Conservation (phyloP, 1,140 invertebrate species). For the Heliconius nattereri region DNA sequence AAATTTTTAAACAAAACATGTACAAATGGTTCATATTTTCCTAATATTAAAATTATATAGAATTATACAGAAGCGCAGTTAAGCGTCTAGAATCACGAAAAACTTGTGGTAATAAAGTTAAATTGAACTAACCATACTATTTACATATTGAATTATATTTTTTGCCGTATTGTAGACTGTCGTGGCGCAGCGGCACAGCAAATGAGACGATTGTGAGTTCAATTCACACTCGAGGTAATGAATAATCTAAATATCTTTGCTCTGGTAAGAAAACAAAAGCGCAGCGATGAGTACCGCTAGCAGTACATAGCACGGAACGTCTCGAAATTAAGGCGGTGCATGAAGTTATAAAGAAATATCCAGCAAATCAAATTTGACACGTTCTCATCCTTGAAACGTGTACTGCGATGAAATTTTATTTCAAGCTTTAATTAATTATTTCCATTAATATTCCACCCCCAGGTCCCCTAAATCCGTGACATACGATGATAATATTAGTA, state of each 20-base stretch:
- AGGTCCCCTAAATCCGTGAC: slow-evolving; percentile 6
- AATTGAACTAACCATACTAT: not conserved
- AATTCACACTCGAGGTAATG: not conserved
- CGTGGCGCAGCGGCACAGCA: not conserved
- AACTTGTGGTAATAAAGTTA: not conserved
- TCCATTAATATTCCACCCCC: not conserved
- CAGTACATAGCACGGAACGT: not conserved
- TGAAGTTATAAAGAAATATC: not conserved
- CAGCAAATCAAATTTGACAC: too few species aligned
- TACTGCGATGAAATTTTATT: not conserved
- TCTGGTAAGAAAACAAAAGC: not conserved
- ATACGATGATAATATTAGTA: slow-evolving; percentile 22
- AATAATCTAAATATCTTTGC: not conserved
- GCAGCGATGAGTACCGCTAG: not conserved
- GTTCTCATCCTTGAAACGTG: too few species aligned
- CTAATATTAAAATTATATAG: not conserved
- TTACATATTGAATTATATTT: not conserved
- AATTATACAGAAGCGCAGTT: not conserved
- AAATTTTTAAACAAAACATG: too few species aligned
- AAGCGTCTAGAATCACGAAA: not conserved
- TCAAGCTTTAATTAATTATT: slow-evolving; percentile 2
- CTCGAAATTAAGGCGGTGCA: not conserved
- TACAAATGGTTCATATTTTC: not conserved
- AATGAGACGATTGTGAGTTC: not conserved
- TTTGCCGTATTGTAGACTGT: not conserved